Evolutionary conservation across 2,797 vertebrate species (phyloP).

Genomic region (Phyllotis vaccarum): DNA sequence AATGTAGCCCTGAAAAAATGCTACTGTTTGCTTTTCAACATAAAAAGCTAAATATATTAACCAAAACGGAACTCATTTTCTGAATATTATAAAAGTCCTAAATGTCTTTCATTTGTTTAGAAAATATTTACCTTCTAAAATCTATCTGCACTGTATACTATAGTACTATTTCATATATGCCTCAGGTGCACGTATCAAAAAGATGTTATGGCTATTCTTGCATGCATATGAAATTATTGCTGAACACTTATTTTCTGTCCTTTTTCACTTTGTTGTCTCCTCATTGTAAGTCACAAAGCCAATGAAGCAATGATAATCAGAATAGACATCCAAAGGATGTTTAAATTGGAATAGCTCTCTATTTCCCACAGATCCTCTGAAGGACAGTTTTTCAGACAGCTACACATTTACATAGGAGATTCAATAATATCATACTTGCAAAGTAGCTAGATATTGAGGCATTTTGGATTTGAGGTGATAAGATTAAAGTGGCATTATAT

Average conservation of each 20-base stretch:
- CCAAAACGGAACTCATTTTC: neutral
- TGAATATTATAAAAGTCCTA: conserved; percentile 4
- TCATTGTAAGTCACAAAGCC: conserved; percentile 71
- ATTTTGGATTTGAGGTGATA: conserved; percentile 71
- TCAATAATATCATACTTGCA: conserved; percentile 83
- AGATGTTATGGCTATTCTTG: conserved; percentile 52
- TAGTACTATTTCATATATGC: neutral
- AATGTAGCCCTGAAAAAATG: neutral
- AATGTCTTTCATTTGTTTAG: conserved; percentile 51
- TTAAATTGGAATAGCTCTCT: conserved; percentile 71
- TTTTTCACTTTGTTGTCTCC: conserved; percentile 62
- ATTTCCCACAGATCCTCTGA: conserved; percentile 75
- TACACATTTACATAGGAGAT: conserved; percentile 79
- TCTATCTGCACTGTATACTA: neutral
- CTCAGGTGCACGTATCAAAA: conserved; percentile 21
- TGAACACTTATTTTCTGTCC: conserved; percentile 47
- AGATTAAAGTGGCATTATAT: conserved; percentile 66
- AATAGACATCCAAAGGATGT: conserved; percentile 67
- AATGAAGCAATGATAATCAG: conserved; percentile 74
- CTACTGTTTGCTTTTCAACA: neutral
- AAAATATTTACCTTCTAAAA: conserved; percentile 44
- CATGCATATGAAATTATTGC: conserved; percentile 44
- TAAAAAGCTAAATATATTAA: conserved; percentile 51
- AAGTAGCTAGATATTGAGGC: conserved; percentile 72
- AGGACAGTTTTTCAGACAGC: conserved; percentile 74